These are phyloP conservation scores for Delia radicum DNA, from an alignment of 1,140 invertebrate genomes.

Conservation along the genomic window DNA sequence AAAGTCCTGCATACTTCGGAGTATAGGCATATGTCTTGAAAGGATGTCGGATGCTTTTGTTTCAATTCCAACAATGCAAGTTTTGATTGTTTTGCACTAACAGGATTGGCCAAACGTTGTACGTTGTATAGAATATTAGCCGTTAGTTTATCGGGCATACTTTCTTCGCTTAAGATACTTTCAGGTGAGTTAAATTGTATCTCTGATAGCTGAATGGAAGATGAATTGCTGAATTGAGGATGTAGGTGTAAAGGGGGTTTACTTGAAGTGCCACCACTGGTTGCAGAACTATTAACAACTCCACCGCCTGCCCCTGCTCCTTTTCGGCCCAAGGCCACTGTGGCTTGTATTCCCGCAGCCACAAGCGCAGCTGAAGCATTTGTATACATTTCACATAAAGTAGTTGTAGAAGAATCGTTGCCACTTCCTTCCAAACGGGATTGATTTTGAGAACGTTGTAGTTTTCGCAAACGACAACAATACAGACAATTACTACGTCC, in stretches of 20 bases:
- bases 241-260: slow-evolving; percentile 3
- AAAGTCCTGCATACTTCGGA: slow-evolving; percentile 85
- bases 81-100: slow-evolving; percentile 66
- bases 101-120: slow-evolving; percentile 69
- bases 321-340: slow-evolving; percentile 29
- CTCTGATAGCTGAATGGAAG: slow-evolving; percentile 38
- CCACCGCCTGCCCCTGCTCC: not conserved
- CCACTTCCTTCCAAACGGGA: slow-evolving; percentile 20
- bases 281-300: not conserved
- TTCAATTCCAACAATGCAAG: slow-evolving; percentile 76
- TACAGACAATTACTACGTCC: slow-evolving; percentile 45
- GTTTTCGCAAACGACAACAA: slow-evolving; percentile 43
- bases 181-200: slow-evolving; percentile 52
- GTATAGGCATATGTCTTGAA: slow-evolving; percentile 89
- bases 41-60: slow-evolving; percentile 79
- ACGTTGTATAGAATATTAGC: slow-evolving; percentile 65
- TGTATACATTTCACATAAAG: slow-evolving; percentile 41
- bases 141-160: slow-evolving; percentile 48
- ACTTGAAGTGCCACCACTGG: not conserved
- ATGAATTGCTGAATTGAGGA: slow-evolving; percentile 10
- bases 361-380: slow-evolving; percentile 38
- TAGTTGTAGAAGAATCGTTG: slow-evolving; percentile 15
- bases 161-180: slow-evolving; percentile 52
- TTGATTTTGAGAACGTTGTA: slow-evolving; percentile 24
- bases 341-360: slow-evolving; percentile 38